Base-by-base conservation (phyloP, 2,113 vertebrate species). In the Callaeas wilsoni region DNA sequence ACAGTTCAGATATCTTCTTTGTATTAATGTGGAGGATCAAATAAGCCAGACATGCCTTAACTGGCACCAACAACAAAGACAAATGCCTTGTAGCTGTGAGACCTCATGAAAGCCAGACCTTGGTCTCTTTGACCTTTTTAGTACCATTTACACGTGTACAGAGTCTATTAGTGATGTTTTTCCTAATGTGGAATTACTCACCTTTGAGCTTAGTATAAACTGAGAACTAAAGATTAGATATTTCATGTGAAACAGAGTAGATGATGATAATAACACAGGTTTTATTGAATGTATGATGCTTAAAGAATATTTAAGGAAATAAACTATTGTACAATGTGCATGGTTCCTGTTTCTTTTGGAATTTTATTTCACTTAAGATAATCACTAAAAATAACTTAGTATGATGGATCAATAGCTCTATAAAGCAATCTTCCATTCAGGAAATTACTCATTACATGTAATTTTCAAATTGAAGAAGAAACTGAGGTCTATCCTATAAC, bases 21-120 rank as follows among this genome's bases (percentile, higher is more conserved):
- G 93, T 97, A 96, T 96, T 95, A 96, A 97, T 97, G 96, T 96
- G 77, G 35, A 74, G 91, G 96, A 97, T 97, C 97, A 97, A 97
- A 97, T 97, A 97, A 96, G 79, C 95, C 96, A 97, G 97, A 92
- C 96, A 97, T 95, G 95, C 93, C 89, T 93, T 97, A 97, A 97
- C 95, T 97, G 96, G 96, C 97, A 97, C 90, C 83, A 90, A 90
- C 95, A 97, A 97, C 97, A 97, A 98, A 97, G 96, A 93, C 91
- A 96, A 97, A 97, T 4, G 69, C 93, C 87, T 95, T 96, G 91
- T 97, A 96, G 96, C 92, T 94, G 94, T 87, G 84, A 96, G 94
- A 95, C 97, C 92, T 94, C 96, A 93, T 96, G 92, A 97, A 97
- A 97, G 87, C 95, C 96, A 97, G 95, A 97, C 92, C 94, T 97